Evolutionary conservation across 2,888 invertebrate species (phyloP), one percentile per base, ranked within the genome.

Genomic region (Morpho helenor): DNA sequence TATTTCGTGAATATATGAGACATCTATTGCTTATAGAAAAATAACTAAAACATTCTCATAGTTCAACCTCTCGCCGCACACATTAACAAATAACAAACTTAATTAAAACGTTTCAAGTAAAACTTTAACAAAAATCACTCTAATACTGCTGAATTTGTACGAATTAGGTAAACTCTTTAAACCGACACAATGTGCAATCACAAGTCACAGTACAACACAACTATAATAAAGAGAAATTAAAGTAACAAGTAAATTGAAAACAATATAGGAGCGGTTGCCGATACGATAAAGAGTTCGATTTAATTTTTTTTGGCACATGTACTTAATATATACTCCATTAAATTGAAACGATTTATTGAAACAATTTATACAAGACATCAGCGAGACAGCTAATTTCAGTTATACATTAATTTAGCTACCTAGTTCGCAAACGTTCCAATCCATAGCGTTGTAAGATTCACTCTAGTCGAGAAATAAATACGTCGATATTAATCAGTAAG

Each of bases 61-160:
- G 58, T 60, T 52, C 52, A 53, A 61, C 53, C 59, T 54, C 56
- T 78, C 76, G 74, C 70, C 76, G 69, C 66, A 76, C 75, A 77
- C 70, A 75, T 77, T 86, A 88, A 88, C 87, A 89, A 88, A 86
- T 85, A 89, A 89, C 87, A 87, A 54, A 89, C 87, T 88, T 88
- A 90, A 87, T 87, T 84, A 87, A 86, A 84, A 81, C 80, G 71
- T 80, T 72, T 84, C 84, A 82, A 82, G 87, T 82, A 87, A 82
- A 89, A 87, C 88, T 84, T 90, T 90, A 89, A 90, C 88, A 88
- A 88, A 54, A 90, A 90, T 89, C 89, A 89, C 88, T 86, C 83
- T 90, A 90, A 90, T 90, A 90, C 90, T 90, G 89, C 87, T 82
- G 82, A 82, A 86, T 90, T 89, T 90, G 90, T 89, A 90, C 90